A percentile compares a stretch with the other conserved stretches of the same genome.
Evolutionary conservation across 2,113 vertebrate species (phyloP).

Genomic region (Gopherus flavomarginatus): DNA sequence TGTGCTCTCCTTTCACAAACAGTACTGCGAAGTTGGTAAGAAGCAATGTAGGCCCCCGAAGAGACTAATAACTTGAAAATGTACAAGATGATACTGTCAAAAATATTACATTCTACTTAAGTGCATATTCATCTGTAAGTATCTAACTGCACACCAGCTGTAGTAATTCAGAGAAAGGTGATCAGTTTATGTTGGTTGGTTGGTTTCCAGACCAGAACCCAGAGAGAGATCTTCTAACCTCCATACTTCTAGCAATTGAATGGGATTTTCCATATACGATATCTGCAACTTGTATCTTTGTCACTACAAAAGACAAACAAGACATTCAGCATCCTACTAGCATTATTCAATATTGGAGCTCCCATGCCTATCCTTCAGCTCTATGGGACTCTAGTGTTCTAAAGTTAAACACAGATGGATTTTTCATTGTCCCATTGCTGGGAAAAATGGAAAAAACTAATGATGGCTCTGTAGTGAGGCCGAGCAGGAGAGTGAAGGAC

Average conservation of each 20-base stretch:
- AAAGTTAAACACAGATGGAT: background rate
- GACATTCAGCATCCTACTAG: background rate
- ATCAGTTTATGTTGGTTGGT: background rate
- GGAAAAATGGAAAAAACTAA: background rate
- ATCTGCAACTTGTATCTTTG: background rate
- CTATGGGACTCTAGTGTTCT: background rate
- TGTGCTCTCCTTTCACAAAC: background rate
- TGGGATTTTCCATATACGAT: rapidly evolving
- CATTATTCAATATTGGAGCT: background rate
- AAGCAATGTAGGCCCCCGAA: background rate
- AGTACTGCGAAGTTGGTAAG: background rate
- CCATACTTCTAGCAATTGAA: background rate
- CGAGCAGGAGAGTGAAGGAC: too few relatives aligned
- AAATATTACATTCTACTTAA: background rate
- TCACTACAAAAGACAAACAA: background rate
- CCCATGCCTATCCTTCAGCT: background rate
- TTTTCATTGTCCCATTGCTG: background rate
- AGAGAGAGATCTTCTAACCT: background rate
- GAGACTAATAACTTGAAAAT: background rate
- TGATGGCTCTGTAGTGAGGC: background rate
- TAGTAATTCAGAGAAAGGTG: background rate
- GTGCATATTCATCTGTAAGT: background rate
- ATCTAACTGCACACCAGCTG: rapidly evolving
- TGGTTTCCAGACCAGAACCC: background rate
- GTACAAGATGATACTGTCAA: background rate